A percentile compares a stretch with the other conserved stretches of the same genome.
phyloP scores from a whole-genome alignment of 53 echinoderm and acorn worm species.

The Echinometra lucunter region DNA sequence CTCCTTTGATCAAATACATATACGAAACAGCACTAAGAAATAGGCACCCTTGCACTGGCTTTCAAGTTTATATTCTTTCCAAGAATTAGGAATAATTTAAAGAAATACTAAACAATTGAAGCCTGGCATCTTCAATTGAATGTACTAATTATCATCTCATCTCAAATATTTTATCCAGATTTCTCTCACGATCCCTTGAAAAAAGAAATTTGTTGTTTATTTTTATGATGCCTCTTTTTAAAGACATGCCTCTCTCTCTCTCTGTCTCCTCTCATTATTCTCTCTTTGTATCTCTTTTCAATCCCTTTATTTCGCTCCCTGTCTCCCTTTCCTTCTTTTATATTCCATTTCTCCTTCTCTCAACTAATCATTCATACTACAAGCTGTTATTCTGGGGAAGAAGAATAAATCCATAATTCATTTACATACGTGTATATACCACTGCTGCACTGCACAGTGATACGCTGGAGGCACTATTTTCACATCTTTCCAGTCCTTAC shows the following conservation, averaged over 20 bases:
- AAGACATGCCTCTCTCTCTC: background rate
- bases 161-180: no score
- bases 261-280: background rate
- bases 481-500: background rate
- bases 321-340: background rate
- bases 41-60: no score
- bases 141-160: no score
- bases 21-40: no score
- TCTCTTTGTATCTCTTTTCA: background rate
- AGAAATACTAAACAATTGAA: no score
- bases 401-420: slow-evolving; percentile 50
- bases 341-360: slow-evolving; percentile 37
- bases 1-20: background rate
- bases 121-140: no score
- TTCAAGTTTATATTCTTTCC: no score
- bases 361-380: slow-evolving; percentile 21
- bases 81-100: no score
- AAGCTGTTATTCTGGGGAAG: slow-evolving; percentile 27
- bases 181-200: no score
- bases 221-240: background rate
- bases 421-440: slow-evolving; percentile 42
- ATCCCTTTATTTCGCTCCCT: background rate
- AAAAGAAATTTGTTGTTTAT: no score
- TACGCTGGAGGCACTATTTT: slow-evolving; percentile 2
- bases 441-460: background rate